Conservation (phyloP, 64 coral and sea anemone species). For the Dendrophyllia cribrosa region DNA sequence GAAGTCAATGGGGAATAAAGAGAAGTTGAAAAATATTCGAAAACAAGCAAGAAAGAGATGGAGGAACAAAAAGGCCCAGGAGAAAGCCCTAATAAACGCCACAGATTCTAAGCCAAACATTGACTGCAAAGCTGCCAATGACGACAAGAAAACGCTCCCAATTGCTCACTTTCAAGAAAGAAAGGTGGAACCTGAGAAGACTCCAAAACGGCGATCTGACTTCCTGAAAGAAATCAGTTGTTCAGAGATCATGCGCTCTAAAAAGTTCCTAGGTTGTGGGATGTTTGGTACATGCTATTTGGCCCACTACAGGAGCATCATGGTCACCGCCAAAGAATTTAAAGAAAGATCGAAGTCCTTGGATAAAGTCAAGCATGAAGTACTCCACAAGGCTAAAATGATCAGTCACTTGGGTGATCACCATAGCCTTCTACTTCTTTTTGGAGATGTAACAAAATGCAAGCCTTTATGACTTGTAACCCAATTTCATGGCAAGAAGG, state of each 20-base stretch:
- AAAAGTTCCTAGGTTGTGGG: background rate
- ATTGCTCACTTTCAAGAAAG: background rate
- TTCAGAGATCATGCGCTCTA: background rate
- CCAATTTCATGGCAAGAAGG: background rate
- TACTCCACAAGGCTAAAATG: background rate
- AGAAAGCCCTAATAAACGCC: background rate
- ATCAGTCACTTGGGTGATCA: background rate
- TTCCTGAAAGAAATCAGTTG: background rate
- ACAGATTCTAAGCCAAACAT: background rate
- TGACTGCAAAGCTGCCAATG: background rate
- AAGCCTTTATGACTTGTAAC: background rate
- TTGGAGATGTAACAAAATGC: background rate
- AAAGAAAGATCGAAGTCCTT: background rate
- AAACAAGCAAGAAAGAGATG: background rate
- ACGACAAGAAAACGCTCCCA: too few relatives aligned
- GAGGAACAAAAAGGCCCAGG: constrained; percentile 16
- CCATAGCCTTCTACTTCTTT: background rate
- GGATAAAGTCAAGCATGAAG: background rate
- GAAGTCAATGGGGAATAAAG: background rate
- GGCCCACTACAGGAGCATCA: background rate
- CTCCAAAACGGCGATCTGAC: background rate
- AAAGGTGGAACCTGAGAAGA: too few relatives aligned
- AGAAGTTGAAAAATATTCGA: background rate
- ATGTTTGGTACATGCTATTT: background rate
- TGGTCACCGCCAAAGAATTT: background rate